Conservation (phyloP, 2,113 vertebrate genomes). For the Protobothrops flavoviridis region DNA sequence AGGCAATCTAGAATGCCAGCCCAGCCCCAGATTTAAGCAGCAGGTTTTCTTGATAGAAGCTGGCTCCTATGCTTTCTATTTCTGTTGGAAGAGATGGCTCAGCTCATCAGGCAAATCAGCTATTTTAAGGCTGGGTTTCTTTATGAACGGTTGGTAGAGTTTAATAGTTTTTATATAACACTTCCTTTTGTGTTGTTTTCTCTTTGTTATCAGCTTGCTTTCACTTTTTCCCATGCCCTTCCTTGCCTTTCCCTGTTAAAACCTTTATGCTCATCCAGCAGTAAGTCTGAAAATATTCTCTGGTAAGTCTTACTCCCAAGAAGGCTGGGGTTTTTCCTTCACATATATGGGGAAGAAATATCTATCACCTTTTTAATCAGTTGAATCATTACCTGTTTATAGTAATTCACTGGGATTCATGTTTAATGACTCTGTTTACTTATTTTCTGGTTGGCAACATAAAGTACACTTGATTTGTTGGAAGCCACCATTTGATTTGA, state of each 20-base stretch:
- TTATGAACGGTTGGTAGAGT: not conserved
- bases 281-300: not conserved
- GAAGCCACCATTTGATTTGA: not conserved
- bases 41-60: not conserved
- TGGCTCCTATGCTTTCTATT: not conserved
- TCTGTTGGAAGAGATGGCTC: not conserved
- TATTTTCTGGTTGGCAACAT: not conserved
- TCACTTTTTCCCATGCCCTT: not conserved
- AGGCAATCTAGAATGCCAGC: not conserved
- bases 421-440: not conserved
- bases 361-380: not conserved
- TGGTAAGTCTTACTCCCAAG: not conserved
- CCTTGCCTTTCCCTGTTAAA: not conserved
- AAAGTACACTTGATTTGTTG: not conserved
- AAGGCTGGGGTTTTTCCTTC: not conserved
- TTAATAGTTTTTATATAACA: not conserved
- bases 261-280: not conserved
- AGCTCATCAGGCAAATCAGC: not conserved
- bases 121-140: not conserved
- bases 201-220: not conserved
- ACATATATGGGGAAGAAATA: not conserved
- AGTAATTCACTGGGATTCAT: not conserved
- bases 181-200: not conserved
- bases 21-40: not conserved
- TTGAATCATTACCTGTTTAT: not conserved